These are phyloP conservation scores for Mesembrinibis cayennensis DNA, from an alignment of 2,113 vertebrate species.

Conservation along the genomic window DNA sequence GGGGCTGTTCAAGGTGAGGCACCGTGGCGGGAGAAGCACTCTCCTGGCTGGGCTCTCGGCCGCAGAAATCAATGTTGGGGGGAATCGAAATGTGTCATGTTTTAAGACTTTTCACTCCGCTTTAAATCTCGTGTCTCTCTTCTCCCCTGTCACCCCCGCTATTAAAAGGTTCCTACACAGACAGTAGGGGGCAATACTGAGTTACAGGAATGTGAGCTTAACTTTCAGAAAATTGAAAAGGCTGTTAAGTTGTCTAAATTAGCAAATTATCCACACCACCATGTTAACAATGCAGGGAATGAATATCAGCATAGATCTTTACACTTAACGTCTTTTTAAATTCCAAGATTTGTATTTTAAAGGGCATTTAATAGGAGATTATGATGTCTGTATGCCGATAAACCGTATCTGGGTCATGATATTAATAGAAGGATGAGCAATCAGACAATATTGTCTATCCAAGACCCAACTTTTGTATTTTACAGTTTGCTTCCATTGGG, in stretches of 20 bases:
- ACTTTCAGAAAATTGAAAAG: neutral
- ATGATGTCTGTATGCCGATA: neutral
- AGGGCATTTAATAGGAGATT: neutral
- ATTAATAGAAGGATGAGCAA: neutral
- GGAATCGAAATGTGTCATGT: fast-evolving
- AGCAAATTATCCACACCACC: neutral
- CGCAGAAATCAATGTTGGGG: neutral
- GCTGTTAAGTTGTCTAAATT: neutral
- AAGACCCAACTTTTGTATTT: neutral
- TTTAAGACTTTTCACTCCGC: neutral
- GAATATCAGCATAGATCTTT: neutral
- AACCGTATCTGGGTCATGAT: neutral
- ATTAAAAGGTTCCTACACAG: neutral
- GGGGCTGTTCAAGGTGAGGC: neutral
- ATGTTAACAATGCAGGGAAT: neutral
- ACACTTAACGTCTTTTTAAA: neutral
- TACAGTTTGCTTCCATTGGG: neutral
- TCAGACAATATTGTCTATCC: neutral
- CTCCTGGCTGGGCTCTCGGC: neutral
- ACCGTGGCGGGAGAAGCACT: fast-evolving
- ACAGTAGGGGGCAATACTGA: neutral
- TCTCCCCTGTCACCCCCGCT: neutral
- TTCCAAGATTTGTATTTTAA: neutral
- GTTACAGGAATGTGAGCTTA: neutral
- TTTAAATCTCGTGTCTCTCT: neutral